Evolutionary conservation across 2,888 invertebrate species (phyloP).

Genomic region (Hyposoter dolosus): DNA sequence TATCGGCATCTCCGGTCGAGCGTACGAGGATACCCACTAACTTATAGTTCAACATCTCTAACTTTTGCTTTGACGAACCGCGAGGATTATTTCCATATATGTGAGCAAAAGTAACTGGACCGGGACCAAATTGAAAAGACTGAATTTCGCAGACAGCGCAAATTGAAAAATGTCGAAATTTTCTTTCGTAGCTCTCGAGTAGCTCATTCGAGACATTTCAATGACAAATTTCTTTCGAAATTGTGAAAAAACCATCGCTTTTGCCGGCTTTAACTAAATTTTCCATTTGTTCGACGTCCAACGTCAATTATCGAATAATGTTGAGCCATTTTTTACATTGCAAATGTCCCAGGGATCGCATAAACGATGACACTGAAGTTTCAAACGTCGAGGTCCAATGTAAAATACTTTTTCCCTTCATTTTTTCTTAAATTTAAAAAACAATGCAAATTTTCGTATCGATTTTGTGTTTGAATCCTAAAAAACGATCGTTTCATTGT

Average conservation of each 20-base stretch:
- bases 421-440: no score
- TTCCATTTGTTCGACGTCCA: not conserved
- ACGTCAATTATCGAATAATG: no score
- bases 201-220: not conserved
- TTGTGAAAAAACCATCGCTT: not conserved
- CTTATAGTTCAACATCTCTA: slow-evolving; percentile 17
- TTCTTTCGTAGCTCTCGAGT: not conserved
- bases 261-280: not conserved
- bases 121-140: not conserved
- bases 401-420: no score
- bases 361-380: no score
- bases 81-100: not conserved
- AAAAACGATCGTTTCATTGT: no score
- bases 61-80: not conserved
- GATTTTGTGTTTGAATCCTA: no score
- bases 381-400: no score
- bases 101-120: no score
- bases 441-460: no score
- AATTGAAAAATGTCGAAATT: not conserved
- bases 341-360: no score
- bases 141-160: not conserved
- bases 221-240: not conserved
- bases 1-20: slow-evolving; percentile 70
- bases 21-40: slow-evolving; percentile 49
- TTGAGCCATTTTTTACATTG: no score